Conservation (phyloP, 1,140 invertebrate genomes). For the Rhizoglyphus robini region DNA sequence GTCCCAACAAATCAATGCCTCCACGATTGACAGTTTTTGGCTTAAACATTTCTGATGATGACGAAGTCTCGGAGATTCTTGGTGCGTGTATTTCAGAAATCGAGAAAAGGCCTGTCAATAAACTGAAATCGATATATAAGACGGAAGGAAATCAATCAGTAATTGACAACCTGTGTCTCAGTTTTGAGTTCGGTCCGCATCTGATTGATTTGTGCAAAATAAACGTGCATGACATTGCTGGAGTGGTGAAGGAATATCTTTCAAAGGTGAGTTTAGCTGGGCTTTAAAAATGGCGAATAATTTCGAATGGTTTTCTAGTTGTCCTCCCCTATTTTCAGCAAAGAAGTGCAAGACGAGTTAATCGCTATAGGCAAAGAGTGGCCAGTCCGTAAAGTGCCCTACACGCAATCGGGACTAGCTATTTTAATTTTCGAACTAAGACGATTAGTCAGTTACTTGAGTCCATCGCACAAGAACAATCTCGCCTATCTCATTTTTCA, state of each 20-base stretch:
- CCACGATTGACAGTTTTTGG: constrained; percentile 11
- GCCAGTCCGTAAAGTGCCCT: constrained; percentile 13
- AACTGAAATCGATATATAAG: constrained; percentile 20
- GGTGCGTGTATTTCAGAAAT: constrained; percentile 19
- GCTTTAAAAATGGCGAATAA: background rate
- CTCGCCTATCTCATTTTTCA: constrained; percentile 22
- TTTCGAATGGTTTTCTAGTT: constrained; percentile 13
- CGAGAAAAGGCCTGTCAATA: constrained; percentile 13
- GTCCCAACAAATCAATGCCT: constrained; percentile 14
- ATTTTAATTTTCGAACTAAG: constrained; percentile 15
- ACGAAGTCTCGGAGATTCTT: constrained; percentile 17
- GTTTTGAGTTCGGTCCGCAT: constrained; percentile 20
- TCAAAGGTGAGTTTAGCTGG: background rate
- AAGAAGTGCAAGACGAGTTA: constrained; percentile 13
- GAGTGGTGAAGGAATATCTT: constrained; percentile 21
- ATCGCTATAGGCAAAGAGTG: constrained; percentile 16
- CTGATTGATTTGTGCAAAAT: constrained; percentile 19
- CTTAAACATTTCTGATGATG: constrained; percentile 3
- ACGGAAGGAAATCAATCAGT: background rate
- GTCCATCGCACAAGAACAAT: background rate
- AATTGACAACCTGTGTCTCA: constrained; percentile 13
- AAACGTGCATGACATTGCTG: constrained; percentile 17
- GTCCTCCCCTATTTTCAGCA: constrained; percentile 19
- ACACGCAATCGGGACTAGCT: background rate
- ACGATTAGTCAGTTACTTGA: constrained; percentile 8